Evolutionary conservation across 2,113 vertebrate species (phyloP), one percentile per base, ranked within the genome.

Genomic region (Cololabis saira): DNA sequence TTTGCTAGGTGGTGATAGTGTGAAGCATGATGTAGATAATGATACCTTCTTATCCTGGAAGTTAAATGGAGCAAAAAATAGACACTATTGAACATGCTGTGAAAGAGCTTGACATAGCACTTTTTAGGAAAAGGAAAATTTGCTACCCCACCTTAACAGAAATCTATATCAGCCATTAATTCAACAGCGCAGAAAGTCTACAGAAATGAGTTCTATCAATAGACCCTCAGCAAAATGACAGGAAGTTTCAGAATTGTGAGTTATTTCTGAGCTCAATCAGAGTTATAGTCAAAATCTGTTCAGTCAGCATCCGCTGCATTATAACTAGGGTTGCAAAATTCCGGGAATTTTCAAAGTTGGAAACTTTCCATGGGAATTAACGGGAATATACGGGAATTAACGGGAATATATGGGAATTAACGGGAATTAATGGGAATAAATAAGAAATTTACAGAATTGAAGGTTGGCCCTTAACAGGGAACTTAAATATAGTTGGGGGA

Each of bases 41-140:
- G 73, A 66, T 37, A 44, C 33, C 22, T 44, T 40, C 74, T 58
- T 51, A 40, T 71, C 62, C 69, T 43, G 10, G 45, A 60, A 69
- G 78, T 71, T 78, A 82, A 87, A 82, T 62, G 54, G 61, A 66
- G 61, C 61, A 76, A 76, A 77, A 62, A 43, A 37, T 9, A 37
- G 10, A 37, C 33, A 37, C 33, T 37, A 11, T 11, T 37, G 72
- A 70, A 56, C 33, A 24, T 18, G 24, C 47, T 54, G 52, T 78
- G 52, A 82, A 76, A 70, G 56, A 71, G 68, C 54, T 70, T 76
- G 73, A 82, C 67, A 71, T 71, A 76, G 61, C 58, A 54, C 50
- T 78, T 80, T 62, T 48, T 43, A 72, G 64, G 43, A 13, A 61
- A 74, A 76, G 68, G 61, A 68, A 84, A 78, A 84, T 62, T 66